Conservation (phyloP, 2,888 invertebrate genomes). For the Petrolisthes manimaculis region DNA sequence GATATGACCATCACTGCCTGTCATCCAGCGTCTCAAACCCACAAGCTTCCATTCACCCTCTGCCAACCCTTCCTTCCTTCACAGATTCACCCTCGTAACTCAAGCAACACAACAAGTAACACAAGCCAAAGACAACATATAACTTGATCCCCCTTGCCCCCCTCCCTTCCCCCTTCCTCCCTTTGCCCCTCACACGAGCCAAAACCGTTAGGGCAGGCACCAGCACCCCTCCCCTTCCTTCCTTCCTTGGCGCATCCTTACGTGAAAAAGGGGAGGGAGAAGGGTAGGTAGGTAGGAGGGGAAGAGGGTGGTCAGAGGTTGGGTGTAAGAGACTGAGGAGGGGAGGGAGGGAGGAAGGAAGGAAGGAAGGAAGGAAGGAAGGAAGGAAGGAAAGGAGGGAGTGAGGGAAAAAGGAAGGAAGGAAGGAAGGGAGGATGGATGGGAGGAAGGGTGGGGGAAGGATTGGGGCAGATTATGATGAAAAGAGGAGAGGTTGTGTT, state of each 20-base stretch:
- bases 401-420: neutral
- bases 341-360: neutral
- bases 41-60: neutral
- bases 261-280: neutral
- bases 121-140: constrained; percentile 34
- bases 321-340: neutral
- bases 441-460: neutral
- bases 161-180: neutral
- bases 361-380: constrained; percentile 1
- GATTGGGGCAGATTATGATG: neutral
- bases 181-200: constrained; percentile 33
- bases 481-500: too few species aligned
- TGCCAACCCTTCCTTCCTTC: neutral
- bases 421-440: neutral
- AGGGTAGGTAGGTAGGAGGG: neutral
- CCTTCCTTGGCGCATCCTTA: neutral
- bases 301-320: neutral
- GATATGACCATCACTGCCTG: too few species aligned
- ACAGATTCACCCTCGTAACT: constrained; percentile 13
- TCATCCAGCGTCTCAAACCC: too few species aligned
- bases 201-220: constrained; percentile 41
- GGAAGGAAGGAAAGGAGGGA: neutral
- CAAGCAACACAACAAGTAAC: constrained; percentile 10
- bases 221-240: neutral
- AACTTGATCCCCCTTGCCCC: constrained; percentile 19